Conservation (phyloP, 2,113 vertebrate species). For the Rhodinocichla rosea region DNA sequence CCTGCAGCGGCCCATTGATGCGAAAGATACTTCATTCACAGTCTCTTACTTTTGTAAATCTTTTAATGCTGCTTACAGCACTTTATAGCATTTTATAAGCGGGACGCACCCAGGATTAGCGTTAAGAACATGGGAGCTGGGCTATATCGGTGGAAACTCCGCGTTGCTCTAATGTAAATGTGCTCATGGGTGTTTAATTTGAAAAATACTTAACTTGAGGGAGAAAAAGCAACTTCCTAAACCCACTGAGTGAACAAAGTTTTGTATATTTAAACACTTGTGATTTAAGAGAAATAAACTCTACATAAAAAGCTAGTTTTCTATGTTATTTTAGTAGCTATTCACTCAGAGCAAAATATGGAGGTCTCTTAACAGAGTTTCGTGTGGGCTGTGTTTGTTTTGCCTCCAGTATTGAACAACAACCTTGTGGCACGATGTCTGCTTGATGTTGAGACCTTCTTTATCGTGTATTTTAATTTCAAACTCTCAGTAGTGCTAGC, state of each 20-base stretch:
- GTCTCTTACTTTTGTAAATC: rapidly evolving
- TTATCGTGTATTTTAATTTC: neutral
- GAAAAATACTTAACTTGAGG: neutral
- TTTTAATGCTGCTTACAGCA: rapidly evolving
- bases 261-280: neutral
- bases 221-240: neutral
- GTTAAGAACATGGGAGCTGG: rapidly evolving
- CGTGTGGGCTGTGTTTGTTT: neutral
- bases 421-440: neutral
- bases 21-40: too few relatives aligned
- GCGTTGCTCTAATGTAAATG: rapidly evolving
- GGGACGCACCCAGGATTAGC: rapidly evolving
- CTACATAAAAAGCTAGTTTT: neutral
- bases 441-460: neutral
- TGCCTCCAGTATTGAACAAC: neutral
- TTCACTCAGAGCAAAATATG: neutral
- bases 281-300: neutral
- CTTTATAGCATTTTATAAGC: rapidly evolving
- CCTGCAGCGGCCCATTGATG: neutral
- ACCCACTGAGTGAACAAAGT: too few relatives aligned
- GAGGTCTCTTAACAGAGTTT: neutral
- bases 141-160: rapidly evolving
- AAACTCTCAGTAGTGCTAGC: neutral
- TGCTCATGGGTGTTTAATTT: rapidly evolving
- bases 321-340: neutral